phyloP scores from a whole-genome alignment of 2,888 invertebrate genomes.

The Campoplex nolae region DNA sequence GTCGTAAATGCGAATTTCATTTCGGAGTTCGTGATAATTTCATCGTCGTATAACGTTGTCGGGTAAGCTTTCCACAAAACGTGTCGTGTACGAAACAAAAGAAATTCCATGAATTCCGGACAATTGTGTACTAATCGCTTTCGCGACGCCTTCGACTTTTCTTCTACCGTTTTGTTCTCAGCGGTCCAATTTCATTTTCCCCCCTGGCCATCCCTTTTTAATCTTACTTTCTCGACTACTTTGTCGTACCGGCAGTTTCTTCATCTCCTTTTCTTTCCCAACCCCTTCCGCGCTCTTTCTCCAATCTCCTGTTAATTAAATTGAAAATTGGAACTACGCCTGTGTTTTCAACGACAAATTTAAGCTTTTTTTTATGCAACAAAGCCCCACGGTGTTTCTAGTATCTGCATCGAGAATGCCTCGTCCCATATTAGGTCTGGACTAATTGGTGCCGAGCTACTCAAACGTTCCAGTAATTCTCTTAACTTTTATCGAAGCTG shows the following conservation, averaged over 20 bases:
- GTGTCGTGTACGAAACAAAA: conserved; percentile 53
- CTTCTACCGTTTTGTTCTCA: conserved; percentile 58
- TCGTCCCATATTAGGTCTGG: background rate
- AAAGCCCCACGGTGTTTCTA: conserved; percentile 14
- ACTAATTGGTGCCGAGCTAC: background rate
- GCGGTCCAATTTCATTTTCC: conserved; percentile 61
- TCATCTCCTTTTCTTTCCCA: conserved; percentile 25
- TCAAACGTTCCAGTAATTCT: background rate
- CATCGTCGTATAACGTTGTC: conserved; percentile 27
- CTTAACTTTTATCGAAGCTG: background rate
- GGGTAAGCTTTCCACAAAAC: conserved; percentile 2
- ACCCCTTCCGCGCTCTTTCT: conserved; percentile 23
- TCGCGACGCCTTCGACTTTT: conserved; percentile 56
- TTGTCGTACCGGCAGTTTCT: conserved; percentile 24
- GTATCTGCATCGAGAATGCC: background rate
- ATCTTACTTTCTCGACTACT: conserved; percentile 42
- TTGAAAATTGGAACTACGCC: conserved; percentile 63
- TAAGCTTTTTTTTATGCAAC: conserved; percentile 34
- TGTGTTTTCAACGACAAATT: conserved; percentile 58
- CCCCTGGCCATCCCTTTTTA: conserved; percentile 26
- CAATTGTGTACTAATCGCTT: conserved; percentile 69
- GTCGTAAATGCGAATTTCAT: conserved; percentile 48
- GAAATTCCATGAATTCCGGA: conserved; percentile 64
- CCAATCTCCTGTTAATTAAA: conserved; percentile 63
- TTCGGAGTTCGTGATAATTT: conserved; percentile 48